phyloP scores from a whole-genome alignment of 2,888 invertebrate genomes.

The Euclidia mi region DNA sequence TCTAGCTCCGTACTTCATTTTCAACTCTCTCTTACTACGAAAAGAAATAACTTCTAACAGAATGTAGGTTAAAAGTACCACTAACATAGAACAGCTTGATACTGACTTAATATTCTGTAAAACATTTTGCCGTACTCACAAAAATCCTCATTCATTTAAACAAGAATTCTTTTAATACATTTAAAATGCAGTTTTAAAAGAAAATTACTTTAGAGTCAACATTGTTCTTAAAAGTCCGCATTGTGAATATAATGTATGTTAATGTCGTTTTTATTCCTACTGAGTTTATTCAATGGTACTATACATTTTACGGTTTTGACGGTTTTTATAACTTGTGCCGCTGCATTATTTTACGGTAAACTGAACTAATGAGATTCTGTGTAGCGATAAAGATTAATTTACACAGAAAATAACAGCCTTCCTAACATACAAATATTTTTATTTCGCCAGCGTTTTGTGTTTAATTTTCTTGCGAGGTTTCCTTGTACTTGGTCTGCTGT shows the following conservation, averaged over 20 bases:
- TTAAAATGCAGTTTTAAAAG: constrained; percentile 48
- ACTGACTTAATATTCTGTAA: background rate
- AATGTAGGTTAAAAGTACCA: no score
- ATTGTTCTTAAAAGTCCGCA: constrained; percentile 51
- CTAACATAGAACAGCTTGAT: no score
- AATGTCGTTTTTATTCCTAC: constrained; percentile 50
- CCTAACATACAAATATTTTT: background rate
- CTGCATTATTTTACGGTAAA: constrained; percentile 59
- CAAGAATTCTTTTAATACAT: constrained; percentile 48
- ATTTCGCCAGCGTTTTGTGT: background rate
- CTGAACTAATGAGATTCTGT: constrained; percentile 57
- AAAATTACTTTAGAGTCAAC: constrained; percentile 36
- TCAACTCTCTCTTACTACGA: no score
- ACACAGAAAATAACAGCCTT: background rate
- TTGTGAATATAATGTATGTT: constrained; percentile 49
- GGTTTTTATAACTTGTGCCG: constrained; percentile 52
- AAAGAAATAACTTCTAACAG: no score
- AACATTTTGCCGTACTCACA: background rate
- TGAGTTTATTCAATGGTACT: constrained; percentile 56
- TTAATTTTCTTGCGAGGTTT: background rate
- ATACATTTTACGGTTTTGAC: constrained; percentile 3
- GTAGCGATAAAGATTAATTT: constrained; percentile 33
- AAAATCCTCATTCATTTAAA: constrained; percentile 4
- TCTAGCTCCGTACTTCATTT: no score
- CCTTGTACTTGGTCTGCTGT: no score